Evolutionary conservation across 2,888 invertebrate species (phyloP).

Genomic region (Euplexia lucipara): DNA sequence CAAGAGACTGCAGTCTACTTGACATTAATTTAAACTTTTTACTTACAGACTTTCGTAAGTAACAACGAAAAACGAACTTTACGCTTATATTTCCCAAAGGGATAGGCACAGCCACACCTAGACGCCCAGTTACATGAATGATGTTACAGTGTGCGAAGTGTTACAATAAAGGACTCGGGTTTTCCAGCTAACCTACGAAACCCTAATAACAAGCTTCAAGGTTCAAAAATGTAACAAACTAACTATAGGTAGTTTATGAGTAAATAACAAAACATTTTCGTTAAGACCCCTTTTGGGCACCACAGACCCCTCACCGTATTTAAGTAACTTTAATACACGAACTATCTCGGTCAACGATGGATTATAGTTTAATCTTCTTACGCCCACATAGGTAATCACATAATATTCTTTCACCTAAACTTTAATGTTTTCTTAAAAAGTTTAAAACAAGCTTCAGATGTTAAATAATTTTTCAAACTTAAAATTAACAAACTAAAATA

Average conservation of each 20-base stretch:
- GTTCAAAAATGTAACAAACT: neutral
- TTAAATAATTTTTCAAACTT: slow-evolving; percentile 18
- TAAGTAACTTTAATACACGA: neutral
- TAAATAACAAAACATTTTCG: neutral
- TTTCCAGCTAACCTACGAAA: too few species aligned
- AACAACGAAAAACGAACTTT: too few species aligned
- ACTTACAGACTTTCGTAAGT: too few species aligned
- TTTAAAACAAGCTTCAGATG: slow-evolving; percentile 12
- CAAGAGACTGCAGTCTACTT: too few species aligned
- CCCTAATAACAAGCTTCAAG: neutral
- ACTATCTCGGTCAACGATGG: slow-evolving; percentile 1
- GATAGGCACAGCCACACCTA: too few species aligned
- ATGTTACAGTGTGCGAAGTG: too few species aligned
- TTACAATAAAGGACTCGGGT: too few species aligned
- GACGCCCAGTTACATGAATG: too few species aligned
- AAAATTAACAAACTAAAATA: neutral
- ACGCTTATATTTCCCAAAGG: too few species aligned
- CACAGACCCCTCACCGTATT: neutral
- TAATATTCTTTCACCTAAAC: slow-evolving; percentile 5
- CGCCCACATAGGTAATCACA: slow-evolving; percentile 11
- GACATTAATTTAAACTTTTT: too few species aligned
- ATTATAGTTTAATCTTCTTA: neutral
- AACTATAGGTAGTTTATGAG: too few species aligned
- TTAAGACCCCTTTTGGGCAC: too few species aligned
- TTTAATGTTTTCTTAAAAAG: slow-evolving; percentile 10